Evolutionary conservation across 2,888 invertebrate species (phyloP).

Genomic region (Fissipunctia ypsillon): DNA sequence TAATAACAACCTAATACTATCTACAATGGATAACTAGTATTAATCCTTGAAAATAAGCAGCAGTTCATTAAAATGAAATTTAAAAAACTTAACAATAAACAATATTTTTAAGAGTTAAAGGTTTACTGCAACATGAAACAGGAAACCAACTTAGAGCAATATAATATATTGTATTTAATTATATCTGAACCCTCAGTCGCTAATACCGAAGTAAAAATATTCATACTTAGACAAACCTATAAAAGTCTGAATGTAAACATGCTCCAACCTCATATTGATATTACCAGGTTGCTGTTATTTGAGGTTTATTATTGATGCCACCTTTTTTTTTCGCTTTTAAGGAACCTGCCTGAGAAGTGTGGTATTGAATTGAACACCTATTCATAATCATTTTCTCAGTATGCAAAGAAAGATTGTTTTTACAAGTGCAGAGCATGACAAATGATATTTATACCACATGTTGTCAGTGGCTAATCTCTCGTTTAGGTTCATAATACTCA

Average conservation of each 20-base stretch:
- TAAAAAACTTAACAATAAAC: background rate
- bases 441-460: background rate
- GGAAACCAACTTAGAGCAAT: background rate
- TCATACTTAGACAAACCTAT: background rate
- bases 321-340: background rate
- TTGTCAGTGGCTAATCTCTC: background rate
- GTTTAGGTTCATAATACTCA: background rate
- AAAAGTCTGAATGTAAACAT: background rate
- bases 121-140: background rate
- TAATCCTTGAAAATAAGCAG: background rate
- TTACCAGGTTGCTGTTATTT: background rate
- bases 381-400: background rate
- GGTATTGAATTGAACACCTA: background rate
- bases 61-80: background rate
- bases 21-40: background rate
- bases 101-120: background rate
- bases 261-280: background rate
- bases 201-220: background rate
- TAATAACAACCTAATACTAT: background rate
- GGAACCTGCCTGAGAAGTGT: background rate
- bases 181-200: background rate
- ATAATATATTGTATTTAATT: background rate
- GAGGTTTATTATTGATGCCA: background rate
- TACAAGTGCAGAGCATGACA: constrained; percentile 15
- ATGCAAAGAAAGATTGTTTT: constrained; percentile 7